Percentiles rank a stretch among this genome's conserved stretches.
phyloP scores from a whole-genome alignment of 92 coral and sea anemone species.

The Nematostella vectensis region DNA sequence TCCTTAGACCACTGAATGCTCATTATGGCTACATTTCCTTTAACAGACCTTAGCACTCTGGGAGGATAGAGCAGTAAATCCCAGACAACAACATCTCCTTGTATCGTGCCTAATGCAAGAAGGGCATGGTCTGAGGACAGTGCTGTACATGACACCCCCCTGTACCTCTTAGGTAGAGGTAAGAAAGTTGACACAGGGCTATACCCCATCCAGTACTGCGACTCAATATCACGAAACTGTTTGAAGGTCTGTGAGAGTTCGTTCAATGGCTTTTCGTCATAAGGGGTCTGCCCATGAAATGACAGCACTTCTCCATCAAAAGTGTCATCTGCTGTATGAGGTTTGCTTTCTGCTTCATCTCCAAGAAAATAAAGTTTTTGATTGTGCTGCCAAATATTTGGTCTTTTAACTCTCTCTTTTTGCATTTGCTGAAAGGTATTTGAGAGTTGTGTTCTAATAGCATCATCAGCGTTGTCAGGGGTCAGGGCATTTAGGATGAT shows the following conservation, averaged over 20 bases:
- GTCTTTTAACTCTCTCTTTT: conserved; percentile 39
- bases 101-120: conserved; percentile 62
- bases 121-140: conserved; percentile 53
- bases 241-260: conserved; percentile 37
- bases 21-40: conserved; percentile 33
- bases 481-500: conserved; percentile 41
- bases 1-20: conserved; percentile 59
- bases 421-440: conserved; percentile 41
- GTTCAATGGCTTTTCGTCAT: conserved; percentile 33
- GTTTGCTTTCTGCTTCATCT: conserved; percentile 9
- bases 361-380: conserved; percentile 29
- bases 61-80: conserved; percentile 63
- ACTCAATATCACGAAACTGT: conserved; percentile 49
- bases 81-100: conserved; percentile 74
- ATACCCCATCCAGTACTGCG: conserved; percentile 55
- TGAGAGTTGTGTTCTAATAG: conserved; percentile 14
- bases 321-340: conserved; percentile 10
- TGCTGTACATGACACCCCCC: conserved; percentile 57
- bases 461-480: conserved; percentile 16
- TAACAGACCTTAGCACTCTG: conserved; percentile 53
- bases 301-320: conserved; percentile 67
- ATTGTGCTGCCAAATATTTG: conserved; percentile 45
- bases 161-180: conserved; percentile 61
- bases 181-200: conserved; percentile 26
- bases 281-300: conserved; percentile 51